Evolutionary conservation across 2,888 invertebrate species (phyloP).

Genomic region (Creontiades dilutus): DNA sequence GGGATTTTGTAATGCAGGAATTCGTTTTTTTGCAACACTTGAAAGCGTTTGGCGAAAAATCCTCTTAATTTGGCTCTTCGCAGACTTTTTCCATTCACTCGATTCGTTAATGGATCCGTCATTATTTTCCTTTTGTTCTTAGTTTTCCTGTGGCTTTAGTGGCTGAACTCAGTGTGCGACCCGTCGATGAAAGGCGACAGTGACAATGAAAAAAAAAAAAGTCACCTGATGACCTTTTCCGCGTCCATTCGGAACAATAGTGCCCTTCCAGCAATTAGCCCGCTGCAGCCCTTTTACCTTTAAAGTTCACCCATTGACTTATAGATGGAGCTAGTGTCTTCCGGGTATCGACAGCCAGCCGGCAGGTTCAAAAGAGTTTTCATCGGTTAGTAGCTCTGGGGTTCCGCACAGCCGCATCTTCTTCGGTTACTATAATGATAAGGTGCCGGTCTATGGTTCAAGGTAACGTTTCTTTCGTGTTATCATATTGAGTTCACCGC

Average conservation of each 20-base stretch:
- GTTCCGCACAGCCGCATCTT: background rate
- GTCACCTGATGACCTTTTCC: slow-evolving; percentile 61
- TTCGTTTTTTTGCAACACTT: too few species aligned
- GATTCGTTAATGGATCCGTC: too few species aligned
- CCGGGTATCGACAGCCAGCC: background rate
- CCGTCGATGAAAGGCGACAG: background rate
- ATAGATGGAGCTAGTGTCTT: slow-evolving; percentile 25
- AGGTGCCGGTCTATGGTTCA: background rate
- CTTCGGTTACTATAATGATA: background rate
- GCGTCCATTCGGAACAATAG: slow-evolving; percentile 46
- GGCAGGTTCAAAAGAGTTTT: background rate
- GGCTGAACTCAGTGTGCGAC: background rate
- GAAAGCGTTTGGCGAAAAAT: too few species aligned
- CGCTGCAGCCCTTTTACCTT: slow-evolving; percentile 41
- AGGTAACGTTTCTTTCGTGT: slow-evolving; percentile 27
- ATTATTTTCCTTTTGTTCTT: background rate
- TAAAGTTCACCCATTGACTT: slow-evolving; percentile 54
- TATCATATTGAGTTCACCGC: background rate
- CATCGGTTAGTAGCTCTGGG: background rate
- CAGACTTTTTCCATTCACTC: too few species aligned
- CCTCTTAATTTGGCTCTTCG: too few species aligned
- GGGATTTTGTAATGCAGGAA: too few species aligned
- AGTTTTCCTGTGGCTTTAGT: background rate
- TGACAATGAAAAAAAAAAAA: slow-evolving; percentile 4
- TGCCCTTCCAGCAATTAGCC: slow-evolving; percentile 55